Evolutionary conservation across 2,797 vertebrate species (phyloP).

Genomic region (Moxostoma hubbsi): DNA sequence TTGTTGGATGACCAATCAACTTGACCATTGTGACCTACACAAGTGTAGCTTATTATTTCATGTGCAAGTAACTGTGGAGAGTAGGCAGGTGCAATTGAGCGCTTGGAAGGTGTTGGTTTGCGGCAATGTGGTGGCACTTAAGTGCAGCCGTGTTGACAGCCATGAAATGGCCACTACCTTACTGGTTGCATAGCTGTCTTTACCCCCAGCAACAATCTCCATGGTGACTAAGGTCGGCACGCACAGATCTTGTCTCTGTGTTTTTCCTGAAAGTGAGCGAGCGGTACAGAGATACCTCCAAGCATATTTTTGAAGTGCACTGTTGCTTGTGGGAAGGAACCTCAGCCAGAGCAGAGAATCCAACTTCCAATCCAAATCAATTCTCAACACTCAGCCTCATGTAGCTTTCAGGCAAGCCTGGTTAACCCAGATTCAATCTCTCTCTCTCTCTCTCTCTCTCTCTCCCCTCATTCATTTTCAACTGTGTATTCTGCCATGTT

Average conservation of each 20-base stretch:
- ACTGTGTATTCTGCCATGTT: conserved; percentile 12
- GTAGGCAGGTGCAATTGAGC: not conserved
- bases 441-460: conserved; percentile 11
- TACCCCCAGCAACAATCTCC: conserved; percentile 59
- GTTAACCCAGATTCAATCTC: conserved; percentile 36
- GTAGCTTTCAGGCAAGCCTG: conserved; percentile 31
- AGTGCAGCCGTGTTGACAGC: conserved; percentile 65
- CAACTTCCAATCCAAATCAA: conserved; percentile 26
- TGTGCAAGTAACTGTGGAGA: not conserved
- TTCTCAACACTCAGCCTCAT: conserved; percentile 31
- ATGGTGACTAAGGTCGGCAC: conserved; percentile 55
- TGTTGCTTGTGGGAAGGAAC: conserved; percentile 6
- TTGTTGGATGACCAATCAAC: too few relatives aligned
- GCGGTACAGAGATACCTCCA: conserved; percentile 18
- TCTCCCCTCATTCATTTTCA: conserved; percentile 19
- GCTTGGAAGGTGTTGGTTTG: conserved; percentile 15
- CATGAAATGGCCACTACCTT: conserved; percentile 79
- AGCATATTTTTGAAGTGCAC: conserved; percentile 37
- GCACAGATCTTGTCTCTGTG: conserved; percentile 59
- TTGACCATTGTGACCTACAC: too few relatives aligned
- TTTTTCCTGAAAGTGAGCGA: conserved; percentile 31
- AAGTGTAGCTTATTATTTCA: too few relatives aligned
- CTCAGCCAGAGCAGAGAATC: conserved; percentile 16
- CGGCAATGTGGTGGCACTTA: conserved; percentile 31
- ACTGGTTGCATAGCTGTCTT: conserved; percentile 68